Percentiles rank a stretch among this genome's conserved stretches.
phyloP scores from a whole-genome alignment of 1,140 invertebrate genomes.

The Danaus plexippus region DNA sequence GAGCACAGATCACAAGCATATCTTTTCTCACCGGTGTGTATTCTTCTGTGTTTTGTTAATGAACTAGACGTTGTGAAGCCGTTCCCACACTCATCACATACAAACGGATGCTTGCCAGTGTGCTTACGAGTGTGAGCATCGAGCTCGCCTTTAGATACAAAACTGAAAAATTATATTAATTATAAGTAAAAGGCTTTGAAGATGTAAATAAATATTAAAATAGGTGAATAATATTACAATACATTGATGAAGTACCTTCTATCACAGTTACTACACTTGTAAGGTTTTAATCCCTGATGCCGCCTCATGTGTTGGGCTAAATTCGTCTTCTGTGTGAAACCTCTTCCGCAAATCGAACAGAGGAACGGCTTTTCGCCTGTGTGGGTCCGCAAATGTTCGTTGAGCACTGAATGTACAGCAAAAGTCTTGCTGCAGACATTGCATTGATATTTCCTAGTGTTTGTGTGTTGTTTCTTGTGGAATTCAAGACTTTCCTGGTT shows the following conservation, averaged over 20 bases:
- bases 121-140: slow-evolving; percentile 75
- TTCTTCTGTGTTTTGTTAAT: slow-evolving; percentile 78
- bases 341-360: slow-evolving; percentile 67
- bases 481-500: slow-evolving; percentile 44
- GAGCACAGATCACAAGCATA: slow-evolving; percentile 90
- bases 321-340: slow-evolving; percentile 73
- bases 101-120: slow-evolving; percentile 78
- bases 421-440: slow-evolving; percentile 73
- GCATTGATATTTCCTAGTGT: slow-evolving; percentile 73
- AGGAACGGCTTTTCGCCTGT: slow-evolving; percentile 73
- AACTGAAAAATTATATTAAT: slow-evolving; percentile 35
- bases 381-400: slow-evolving; percentile 73
- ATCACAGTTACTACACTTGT: slow-evolving; percentile 69
- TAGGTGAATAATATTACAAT: slow-evolving; percentile 1
- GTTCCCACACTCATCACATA: slow-evolving; percentile 81
- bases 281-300: slow-evolving; percentile 71
- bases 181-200: slow-evolving; percentile 1
- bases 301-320: slow-evolving; percentile 71
- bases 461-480: slow-evolving; percentile 63
- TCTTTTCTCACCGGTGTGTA: slow-evolving; percentile 83
- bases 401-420: slow-evolving; percentile 70
- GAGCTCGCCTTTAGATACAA: slow-evolving; percentile 72
- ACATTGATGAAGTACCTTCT: slow-evolving; percentile 35
- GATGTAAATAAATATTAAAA: neutral
- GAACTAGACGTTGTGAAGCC: slow-evolving; percentile 84